Conservation (phyloP, 2,113 vertebrate genomes). For the Picathartes gymnocephalus region DNA sequence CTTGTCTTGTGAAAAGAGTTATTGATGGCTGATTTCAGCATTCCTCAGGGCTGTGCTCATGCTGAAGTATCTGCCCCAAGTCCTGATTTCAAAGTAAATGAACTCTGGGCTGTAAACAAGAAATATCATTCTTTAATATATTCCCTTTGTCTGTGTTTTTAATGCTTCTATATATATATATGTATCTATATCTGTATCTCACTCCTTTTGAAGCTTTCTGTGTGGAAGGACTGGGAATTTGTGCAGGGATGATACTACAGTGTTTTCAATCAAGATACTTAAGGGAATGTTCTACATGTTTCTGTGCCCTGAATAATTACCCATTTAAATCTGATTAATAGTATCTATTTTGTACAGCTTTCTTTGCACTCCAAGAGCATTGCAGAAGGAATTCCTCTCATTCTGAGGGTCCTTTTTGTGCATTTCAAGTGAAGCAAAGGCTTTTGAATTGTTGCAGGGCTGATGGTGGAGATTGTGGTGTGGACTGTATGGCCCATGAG, state of each 20-base stretch:
- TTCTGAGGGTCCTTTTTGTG: not conserved
- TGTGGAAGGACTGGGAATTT: not conserved
- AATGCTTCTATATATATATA: not conserved
- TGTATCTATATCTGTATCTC: not conserved
- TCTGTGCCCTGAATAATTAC: not conserved
- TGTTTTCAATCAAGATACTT: not conserved
- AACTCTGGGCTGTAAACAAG: not conserved
- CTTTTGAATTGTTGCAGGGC: not conserved
- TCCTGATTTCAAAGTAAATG: constrained; percentile 29
- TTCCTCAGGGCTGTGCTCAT: constrained; percentile 57
- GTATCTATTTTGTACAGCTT: not conserved
- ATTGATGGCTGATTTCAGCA: constrained; percentile 59
- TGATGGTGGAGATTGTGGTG: not conserved
- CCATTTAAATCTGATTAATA: not conserved
- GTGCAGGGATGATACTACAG: not conserved
- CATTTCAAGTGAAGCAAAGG: not conserved
- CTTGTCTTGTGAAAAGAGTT: constrained; percentile 55
- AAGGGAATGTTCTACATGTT: not conserved
- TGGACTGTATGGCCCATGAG: fast-evolving
- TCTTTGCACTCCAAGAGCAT: not conserved
- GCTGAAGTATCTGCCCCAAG: constrained; percentile 26
- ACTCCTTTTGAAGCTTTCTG: not conserved
- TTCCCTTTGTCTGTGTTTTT: not conserved
- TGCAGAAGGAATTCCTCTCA: not conserved
- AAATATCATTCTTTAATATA: not conserved